These are phyloP conservation scores for Tokudaia muenninki DNA, from an alignment of 2,797 vertebrate species.

Conservation along the genomic window DNA sequence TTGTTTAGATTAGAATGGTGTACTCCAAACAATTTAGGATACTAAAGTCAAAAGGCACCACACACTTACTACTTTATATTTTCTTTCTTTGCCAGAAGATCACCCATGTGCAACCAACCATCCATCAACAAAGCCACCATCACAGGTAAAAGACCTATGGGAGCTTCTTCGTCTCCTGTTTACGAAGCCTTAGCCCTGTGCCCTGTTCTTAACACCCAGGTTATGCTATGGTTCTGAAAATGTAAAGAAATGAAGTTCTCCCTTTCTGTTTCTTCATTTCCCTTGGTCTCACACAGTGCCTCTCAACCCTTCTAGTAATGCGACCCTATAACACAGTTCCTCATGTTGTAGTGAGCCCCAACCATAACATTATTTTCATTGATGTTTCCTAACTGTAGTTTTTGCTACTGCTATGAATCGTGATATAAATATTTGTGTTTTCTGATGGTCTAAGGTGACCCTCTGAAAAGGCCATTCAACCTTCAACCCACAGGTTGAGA, in stretches of 20 bases:
- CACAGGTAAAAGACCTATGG: conserved; percentile 92
- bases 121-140: conserved; percentile 98
- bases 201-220: background rate
- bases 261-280: background rate
- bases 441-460: background rate
- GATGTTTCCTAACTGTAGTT: background rate
- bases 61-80: conserved; percentile 58
- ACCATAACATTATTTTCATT: no score
- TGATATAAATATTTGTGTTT: background rate
- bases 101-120: conserved; percentile 98
- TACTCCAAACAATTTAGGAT: conserved; percentile 35
- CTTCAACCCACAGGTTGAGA: background rate
- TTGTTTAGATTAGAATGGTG: conserved; percentile 29
- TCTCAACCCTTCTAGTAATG: background rate
- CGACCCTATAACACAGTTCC: background rate
- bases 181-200: background rate
- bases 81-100: conserved; percentile 91
- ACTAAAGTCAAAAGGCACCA: background rate
- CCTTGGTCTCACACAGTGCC: background rate
- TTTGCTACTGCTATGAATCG: background rate
- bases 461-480: background rate
- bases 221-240: background rate
- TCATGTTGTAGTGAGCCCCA: background rate
- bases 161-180: background rate
- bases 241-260: background rate